Conservation (phyloP, 2,888 invertebrate species). For the Atherix ibis region DNA sequence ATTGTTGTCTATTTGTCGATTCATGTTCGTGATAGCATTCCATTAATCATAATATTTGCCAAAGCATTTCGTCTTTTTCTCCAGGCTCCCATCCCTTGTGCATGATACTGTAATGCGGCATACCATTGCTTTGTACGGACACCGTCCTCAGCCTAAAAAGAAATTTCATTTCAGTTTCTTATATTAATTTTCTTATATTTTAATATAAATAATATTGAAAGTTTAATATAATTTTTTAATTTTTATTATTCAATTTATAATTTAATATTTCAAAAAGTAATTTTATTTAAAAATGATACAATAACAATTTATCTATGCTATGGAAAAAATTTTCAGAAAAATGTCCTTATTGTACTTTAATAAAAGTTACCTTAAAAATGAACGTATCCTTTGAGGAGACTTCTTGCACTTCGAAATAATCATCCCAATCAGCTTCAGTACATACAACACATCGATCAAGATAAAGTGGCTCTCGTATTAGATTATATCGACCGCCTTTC, state of each 20-base stretch:
- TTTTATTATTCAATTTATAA: too few relatives aligned
- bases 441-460: conserved; percentile 78
- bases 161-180: too few relatives aligned
- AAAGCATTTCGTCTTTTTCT: conserved; percentile 78
- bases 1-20: too few relatives aligned
- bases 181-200: too few relatives aligned
- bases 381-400: conserved; percentile 83
- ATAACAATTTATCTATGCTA: too few relatives aligned
- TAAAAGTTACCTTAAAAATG: conserved; percentile 88
- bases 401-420: conserved; percentile 91
- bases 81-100: conserved; percentile 87
- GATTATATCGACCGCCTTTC: conserved; percentile 73
- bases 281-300: too few relatives aligned
- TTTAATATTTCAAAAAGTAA: too few relatives aligned
- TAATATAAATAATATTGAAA: too few relatives aligned
- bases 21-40: conserved; percentile 41
- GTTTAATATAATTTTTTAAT: too few relatives aligned
- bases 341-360: too few relatives aligned
- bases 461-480: conserved; percentile 78
- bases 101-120: conserved; percentile 75
- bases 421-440: conserved; percentile 79
- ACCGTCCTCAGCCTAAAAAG: conserved; percentile 66
- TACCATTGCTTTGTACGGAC: conserved; percentile 80
- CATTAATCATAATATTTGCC: conserved; percentile 95
- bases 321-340: too few relatives aligned